Percentiles rank a stretch among this genome's conserved stretches.
phyloP scores from a whole-genome alignment of 23 tunicate species.

The Diplosoma virens region DNA sequence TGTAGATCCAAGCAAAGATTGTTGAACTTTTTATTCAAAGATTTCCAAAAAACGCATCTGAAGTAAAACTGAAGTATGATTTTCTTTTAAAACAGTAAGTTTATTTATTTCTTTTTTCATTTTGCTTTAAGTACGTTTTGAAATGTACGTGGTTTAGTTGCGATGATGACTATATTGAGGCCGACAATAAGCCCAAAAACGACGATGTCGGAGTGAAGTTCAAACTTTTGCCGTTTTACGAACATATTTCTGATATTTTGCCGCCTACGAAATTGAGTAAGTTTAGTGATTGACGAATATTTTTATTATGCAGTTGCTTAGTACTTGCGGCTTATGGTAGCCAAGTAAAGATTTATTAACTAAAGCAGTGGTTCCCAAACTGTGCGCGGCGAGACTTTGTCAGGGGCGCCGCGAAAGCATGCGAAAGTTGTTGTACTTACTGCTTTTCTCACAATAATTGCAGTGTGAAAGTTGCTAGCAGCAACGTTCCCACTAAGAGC shows the following conservation, averaged over 20 bases:
- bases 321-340: too few species aligned
- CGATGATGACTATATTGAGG: not conserved
- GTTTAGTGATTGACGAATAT: too few species aligned
- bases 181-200: not conserved
- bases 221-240: constrained; percentile 57
- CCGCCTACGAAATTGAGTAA: constrained; percentile 40
- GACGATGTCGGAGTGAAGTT: constrained; percentile 37
- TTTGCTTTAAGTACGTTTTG: too few species aligned
- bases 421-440: too few species aligned
- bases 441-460: too few species aligned
- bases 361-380: too few species aligned
- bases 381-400: too few species aligned
- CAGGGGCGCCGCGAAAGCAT: too few species aligned
- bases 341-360: too few species aligned
- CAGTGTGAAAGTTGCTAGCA: too few species aligned
- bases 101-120: not conserved
- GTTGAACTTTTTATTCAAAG: constrained; percentile 43
- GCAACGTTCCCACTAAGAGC: too few species aligned
- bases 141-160: not conserved
- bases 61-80: not conserved
- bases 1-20: constrained; percentile 45
- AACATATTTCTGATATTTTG: constrained; percentile 42
- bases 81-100: constrained; percentile 7
- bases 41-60: not conserved
- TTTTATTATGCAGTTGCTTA: too few species aligned